phyloP scores from a whole-genome alignment of 2,113 vertebrate species.

The Epinephelus moara region DNA sequence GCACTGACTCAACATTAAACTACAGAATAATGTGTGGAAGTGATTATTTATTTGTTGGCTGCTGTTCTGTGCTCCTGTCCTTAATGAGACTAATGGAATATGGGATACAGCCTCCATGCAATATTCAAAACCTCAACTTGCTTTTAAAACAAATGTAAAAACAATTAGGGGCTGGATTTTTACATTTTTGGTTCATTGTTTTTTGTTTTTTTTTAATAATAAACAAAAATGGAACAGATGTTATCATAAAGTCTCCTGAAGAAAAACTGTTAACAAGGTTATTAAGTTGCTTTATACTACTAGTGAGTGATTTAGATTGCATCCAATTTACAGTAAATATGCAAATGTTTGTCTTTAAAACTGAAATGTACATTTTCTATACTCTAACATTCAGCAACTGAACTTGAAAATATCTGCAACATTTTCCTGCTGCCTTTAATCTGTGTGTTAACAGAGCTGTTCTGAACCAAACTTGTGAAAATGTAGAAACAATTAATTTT shows the following conservation, averaged over 20 bases:
- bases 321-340: neutral
- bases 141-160: neutral
- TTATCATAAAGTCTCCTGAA: neutral
- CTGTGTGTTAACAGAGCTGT: too few species aligned
- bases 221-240: neutral
- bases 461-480: neutral
- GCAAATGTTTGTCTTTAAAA: too few species aligned
- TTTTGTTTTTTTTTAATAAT: too few species aligned
- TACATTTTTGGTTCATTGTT: neutral
- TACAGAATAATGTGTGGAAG: neutral
- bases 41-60: neutral
- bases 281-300: neutral
- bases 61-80: neutral
- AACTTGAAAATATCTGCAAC: neutral
- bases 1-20: neutral
- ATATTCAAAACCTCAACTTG: constrained; percentile 7
- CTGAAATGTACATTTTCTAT: neutral
- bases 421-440: neutral
- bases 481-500: neutral
- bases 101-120: neutral
- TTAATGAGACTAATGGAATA: constrained; percentile 3
- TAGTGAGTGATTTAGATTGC: neutral
- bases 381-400: neutral
- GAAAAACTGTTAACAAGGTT: neutral
- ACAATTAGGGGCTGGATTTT: neutral